A percentile compares a stretch with the other conserved stretches of the same genome.
phyloP scores from a whole-genome alignment of 2,797 vertebrate species.

The Megalops cyprinoides region DNA sequence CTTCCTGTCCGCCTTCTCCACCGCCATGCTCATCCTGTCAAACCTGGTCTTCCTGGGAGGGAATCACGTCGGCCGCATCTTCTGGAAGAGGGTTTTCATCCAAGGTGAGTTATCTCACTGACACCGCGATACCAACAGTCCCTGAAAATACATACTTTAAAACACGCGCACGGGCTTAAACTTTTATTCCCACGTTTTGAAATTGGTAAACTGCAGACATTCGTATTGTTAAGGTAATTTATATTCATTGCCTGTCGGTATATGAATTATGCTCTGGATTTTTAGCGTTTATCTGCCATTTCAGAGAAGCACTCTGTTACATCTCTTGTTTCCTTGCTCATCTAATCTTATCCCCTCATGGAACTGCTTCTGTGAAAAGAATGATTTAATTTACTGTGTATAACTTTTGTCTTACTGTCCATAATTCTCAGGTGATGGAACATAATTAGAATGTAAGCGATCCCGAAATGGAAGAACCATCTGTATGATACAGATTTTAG shows the following conservation, averaged over 20 bases:
- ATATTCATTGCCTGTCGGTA: neutral
- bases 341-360: neutral
- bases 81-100: conserved; percentile 90
- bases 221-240: neutral
- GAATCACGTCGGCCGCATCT: conserved; percentile 85
- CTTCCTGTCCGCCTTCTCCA: conserved; percentile 84
- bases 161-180: neutral
- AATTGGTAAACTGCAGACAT: neutral
- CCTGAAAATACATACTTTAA: conserved; percentile 7
- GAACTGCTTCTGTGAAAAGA: neutral
- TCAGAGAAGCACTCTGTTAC: neutral
- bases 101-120: conserved; percentile 74
- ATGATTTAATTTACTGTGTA: no score
- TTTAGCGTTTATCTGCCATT: neutral
- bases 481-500: no score
- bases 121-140: neutral
- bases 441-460: no score
- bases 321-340: neutral
- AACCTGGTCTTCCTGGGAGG: conserved; percentile 97
- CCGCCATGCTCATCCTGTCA: conserved; percentile 92
- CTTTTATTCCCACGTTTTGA: neutral
- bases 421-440: no score
- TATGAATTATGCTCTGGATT: neutral
- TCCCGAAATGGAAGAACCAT: no score
- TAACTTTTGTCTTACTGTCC: no score